A percentile compares a stretch with the other conserved stretches of the same genome.
Evolutionary conservation across 2,888 invertebrate genomes (phyloP).

Genomic region (Idaea straminata): DNA sequence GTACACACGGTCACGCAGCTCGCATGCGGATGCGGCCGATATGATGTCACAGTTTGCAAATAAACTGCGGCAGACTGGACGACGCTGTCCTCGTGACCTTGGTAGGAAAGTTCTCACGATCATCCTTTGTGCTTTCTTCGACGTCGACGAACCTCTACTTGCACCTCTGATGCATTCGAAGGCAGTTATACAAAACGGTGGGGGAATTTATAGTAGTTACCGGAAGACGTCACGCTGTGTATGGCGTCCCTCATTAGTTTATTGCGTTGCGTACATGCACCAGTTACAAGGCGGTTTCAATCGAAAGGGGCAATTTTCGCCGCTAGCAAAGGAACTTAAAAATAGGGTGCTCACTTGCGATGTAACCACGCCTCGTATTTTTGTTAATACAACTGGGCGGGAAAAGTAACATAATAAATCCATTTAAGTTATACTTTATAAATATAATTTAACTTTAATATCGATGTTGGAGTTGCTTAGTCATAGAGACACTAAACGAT

Average conservation of each 20-base stretch:
- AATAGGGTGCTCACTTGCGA: slow-evolving; percentile 59
- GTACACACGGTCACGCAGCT: slow-evolving; percentile 54
- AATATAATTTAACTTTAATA: not conserved
- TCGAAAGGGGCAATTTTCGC: slow-evolving; percentile 67
- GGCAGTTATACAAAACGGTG: slow-evolving; percentile 10
- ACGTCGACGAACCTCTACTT: not conserved
- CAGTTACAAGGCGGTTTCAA: slow-evolving; percentile 57
- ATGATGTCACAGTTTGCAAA: slow-evolving; percentile 63
- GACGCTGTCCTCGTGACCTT: slow-evolving; percentile 68
- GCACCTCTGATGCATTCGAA: not conserved
- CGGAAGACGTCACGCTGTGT: slow-evolving; percentile 69
- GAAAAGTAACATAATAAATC: slow-evolving; percentile 28
- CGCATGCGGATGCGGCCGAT: slow-evolving; percentile 67
- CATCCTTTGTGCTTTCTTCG: slow-evolving; percentile 28
- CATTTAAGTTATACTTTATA: slow-evolving; percentile 10
- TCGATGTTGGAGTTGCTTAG: not conserved
- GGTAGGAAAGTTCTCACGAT: slow-evolving; percentile 62
- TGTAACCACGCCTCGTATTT: slow-evolving; percentile 67
- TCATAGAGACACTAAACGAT: not conserved
- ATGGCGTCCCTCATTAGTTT: slow-evolving; percentile 55
- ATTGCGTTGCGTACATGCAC: slow-evolving; percentile 62
- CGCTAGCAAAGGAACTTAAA: slow-evolving; percentile 54
- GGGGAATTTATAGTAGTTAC: slow-evolving; percentile 25
- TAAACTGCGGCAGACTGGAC: slow-evolving; percentile 66
- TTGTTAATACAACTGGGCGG: slow-evolving; percentile 48